Evolutionary conservation across 2,888 invertebrate genomes (phyloP), one percentile per base, ranked within the genome.

Genomic region (Eupithecia dodoneata): DNA sequence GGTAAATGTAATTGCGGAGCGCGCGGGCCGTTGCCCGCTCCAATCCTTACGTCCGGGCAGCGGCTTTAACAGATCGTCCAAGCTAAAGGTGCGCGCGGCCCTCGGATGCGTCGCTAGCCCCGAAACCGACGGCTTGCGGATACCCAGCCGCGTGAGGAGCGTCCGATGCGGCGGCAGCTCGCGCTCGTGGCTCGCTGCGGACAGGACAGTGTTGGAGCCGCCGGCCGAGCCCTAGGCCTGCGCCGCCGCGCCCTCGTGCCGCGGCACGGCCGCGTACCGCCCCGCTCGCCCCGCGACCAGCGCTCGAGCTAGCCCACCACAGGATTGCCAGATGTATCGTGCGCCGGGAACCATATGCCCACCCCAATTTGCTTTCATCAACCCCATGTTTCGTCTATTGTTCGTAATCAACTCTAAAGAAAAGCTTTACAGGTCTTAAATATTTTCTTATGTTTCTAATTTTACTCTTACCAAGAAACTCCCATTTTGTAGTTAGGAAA

Each of bases 61-160:
- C 95, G 97, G 97, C 96, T 97, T 97, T 96, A 97, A 97, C 95
- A 97, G 97, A 97, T 97, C 97, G 96, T 97, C 97, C 96, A 97
- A 96, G 96, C 97, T 97, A 96, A 97, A 97, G 93, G 97, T 97
- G 96, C 97, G 96, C 93, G 97, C 97, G 93, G 97, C 96, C 87
- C 96, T 95, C 93, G 96, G 96, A 95, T 89, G 93, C 94, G 96
- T 96, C 96, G 97, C 96, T 95, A 97, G 96, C 95, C 97, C 97
- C 95, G 97, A 96, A 95, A 97, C 96, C 93, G 97, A 97, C 95
- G 97, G 97, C 97, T 97, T 98, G 96, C 97, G 97, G 95, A 97
- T 97, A 96, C 97, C 97, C 96, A 97, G 96, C 95, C 97, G 97
- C 95, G 97, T 97, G 93, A 98, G 97, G 91, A 97, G 96, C 87